These are phyloP conservation scores for Listronotus bonariensis DNA, from an alignment of 1,140 invertebrate species.

Conservation along the genomic window DNA sequence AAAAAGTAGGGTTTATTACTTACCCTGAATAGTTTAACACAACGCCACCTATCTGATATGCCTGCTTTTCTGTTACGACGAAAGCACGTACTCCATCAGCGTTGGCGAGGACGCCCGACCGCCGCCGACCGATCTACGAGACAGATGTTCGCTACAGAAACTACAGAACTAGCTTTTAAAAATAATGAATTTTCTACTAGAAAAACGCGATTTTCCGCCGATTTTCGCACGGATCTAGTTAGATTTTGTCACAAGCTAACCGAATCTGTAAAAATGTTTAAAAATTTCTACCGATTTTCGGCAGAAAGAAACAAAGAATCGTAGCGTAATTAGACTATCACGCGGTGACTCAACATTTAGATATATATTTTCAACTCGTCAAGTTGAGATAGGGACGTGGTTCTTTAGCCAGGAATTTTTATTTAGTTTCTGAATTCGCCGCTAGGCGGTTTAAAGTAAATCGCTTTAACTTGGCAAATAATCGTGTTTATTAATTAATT, in stretches of 20 bases:
- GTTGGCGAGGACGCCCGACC: conserved; percentile 44
- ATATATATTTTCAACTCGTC: conserved; percentile 50
- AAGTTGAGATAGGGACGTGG: conserved; percentile 52
- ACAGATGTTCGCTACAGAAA: conserved; percentile 46
- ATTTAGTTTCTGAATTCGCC: conserved; percentile 42
- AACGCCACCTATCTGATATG: conserved; percentile 54
- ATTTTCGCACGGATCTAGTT: conserved; percentile 42
- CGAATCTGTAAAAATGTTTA: conserved; percentile 48
- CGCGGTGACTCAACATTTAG: conserved; percentile 47
- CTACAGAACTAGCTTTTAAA: conserved; percentile 29
- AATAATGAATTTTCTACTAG: conserved; percentile 21
- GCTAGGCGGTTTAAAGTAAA: conserved; percentile 39
- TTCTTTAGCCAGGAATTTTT: conserved; percentile 53
- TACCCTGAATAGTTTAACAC: conserved; percentile 48
- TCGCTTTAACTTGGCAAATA: conserved; percentile 38
- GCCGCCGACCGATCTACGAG: conserved; percentile 41
- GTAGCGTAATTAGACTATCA: conserved; percentile 37
- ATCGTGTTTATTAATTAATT: conserved; percentile 43
- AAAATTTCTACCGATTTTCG: conserved; percentile 37
- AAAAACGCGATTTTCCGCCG: conserved; percentile 34
- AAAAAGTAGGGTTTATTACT: conserved; percentile 52
- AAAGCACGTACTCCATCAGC: conserved; percentile 51
- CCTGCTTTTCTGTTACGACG: conserved; percentile 48
- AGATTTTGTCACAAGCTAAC: conserved; percentile 25
- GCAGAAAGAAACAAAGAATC: conserved; percentile 32